Base-by-base conservation (phyloP, 2,113 vertebrate species). In the Sakesphorus luctuosus region DNA sequence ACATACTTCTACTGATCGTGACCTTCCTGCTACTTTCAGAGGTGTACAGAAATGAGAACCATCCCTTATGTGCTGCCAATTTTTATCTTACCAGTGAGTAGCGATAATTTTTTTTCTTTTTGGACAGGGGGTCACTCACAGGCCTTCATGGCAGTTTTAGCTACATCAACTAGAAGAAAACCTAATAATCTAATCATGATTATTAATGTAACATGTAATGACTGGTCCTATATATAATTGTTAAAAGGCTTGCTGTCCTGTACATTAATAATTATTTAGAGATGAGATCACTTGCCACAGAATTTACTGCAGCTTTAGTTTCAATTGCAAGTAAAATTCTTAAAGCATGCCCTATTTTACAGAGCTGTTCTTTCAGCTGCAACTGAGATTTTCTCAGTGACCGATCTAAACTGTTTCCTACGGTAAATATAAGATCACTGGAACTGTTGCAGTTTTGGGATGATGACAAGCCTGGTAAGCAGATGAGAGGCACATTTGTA, bases 31-130 rank as follows among this genome's bases (percentile, higher is more conserved):
- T 90, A 52, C 94, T 90, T 96, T 96, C 87, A 61, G 95, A 91
- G 93, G 92, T 94, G 87, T 92, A 86, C 68, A 91, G 94, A 95
- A 96, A 97, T 86, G 68, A 84, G 82, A 97, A 94, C 82, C 95
- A 94, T 88, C 94, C 85, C 85, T 85, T 84, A 74, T 55, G 49
- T 49, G 62, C 88, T 93, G 91, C 72, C 93, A 95, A 38, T 94
- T 96, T 94, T 96, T 96, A 93, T 96, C 95, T 91, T 88, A 74
- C 67, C 46, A 90, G 59, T 31, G 82, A 95, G 77, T 7, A 86
- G 63, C 66, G 94, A 72, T 89, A 65, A 18, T 81, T 50, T 80
- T 95, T 95, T 91, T 89, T 74, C 14, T 38, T 89, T 90, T 56
- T 17, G 50, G 74, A 52, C 16, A 67, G 33, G 31, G 67, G 40